These are phyloP conservation scores for Passer montanus DNA, from an alignment of 2,113 vertebrate species.

Conservation along the genomic window DNA sequence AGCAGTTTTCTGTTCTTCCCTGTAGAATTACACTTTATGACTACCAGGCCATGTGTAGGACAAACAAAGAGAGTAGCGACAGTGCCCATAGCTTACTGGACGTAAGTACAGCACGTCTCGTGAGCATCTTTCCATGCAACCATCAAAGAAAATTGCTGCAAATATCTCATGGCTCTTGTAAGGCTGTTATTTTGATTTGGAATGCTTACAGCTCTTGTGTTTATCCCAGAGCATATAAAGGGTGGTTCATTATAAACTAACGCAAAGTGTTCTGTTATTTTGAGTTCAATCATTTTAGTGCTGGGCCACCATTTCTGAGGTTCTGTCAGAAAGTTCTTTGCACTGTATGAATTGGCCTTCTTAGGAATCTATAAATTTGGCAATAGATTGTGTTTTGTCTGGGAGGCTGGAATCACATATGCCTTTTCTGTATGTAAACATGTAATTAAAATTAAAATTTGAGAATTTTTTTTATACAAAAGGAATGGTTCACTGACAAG, in stretches of 20 bases:
- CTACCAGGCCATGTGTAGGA: slow-evolving; percentile 96
- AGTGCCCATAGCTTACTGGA: slow-evolving; percentile 88
- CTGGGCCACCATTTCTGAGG: neutral
- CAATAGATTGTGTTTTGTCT: neutral
- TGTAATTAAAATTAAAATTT: neutral
- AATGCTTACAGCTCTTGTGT: neutral
- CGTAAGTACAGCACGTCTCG: slow-evolving; percentile 78
- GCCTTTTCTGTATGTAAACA: neutral
- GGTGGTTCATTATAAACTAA: neutral
- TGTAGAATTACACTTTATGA: slow-evolving; percentile 94
- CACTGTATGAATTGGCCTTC: neutral
- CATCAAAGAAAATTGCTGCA: neutral
- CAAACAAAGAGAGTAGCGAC: slow-evolving; percentile 91
- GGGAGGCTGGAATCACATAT: neutral
- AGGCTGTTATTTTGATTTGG: neutral
- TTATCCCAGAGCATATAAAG: neutral
- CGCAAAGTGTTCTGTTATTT: neutral
- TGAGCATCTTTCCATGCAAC: slow-evolving; percentile 36
- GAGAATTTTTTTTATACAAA: neutral
- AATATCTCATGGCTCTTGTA: neutral
- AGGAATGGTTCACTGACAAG: neutral
- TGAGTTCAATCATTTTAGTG: neutral
- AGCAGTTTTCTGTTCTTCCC: slow-evolving; percentile 62
- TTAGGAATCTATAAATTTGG: neutral
- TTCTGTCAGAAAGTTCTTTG: neutral